Base-by-base conservation (phyloP, 2,113 vertebrate species). In the Eurystomus gularis region DNA sequence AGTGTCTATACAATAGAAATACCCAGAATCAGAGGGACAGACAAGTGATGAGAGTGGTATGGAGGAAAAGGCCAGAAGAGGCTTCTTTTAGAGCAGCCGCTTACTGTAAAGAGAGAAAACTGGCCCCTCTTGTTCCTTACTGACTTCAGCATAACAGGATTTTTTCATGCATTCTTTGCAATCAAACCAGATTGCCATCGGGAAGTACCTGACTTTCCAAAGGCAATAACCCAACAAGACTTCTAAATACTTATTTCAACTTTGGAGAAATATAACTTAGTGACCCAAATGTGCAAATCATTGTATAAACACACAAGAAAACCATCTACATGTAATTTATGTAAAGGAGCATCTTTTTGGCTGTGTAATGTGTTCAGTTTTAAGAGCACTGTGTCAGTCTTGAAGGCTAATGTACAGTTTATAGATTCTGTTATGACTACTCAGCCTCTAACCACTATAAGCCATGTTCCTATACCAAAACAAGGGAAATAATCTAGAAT, bases 21-120 rank as follows among this genome's bases (percentile, higher is more conserved):
- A 90, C 31, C 18, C 24, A 88, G n/a, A 44, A 69, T 52, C 26
- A 65, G 23, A 86, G 23, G 61, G 25, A 8, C 17, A 13, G 52
- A 58, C 9, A 55, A 66, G 13, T 0, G 0, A 13, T 21, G 25
- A 29, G 26, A 55, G 4, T 19, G 48, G 2, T 19, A 37, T 9
- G 11, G 18, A 16, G 8, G 25, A 24, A 75, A 92, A 84, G 25
- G 57, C 33, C 78, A 85, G 46, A 51, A 54, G 20, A 68, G 11
- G 5, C 17, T 81, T 70, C n/a, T 66, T 69, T 73, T 14, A 69
- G 13, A 64, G 29, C n/a, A 83, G 9, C 4, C 89, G 6, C 17
- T 68, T 15, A 11, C 3, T 17, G 29, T 9, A 55, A 78, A 75
- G 26, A 25, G 15, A 62, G 25, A 71, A 89, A 89, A 39, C 6